A percentile compares a stretch with the other conserved stretches of the same genome.
phyloP scores from a whole-genome alignment of 2,888 invertebrate species.

The Heteromyza rotundicornis region DNA sequence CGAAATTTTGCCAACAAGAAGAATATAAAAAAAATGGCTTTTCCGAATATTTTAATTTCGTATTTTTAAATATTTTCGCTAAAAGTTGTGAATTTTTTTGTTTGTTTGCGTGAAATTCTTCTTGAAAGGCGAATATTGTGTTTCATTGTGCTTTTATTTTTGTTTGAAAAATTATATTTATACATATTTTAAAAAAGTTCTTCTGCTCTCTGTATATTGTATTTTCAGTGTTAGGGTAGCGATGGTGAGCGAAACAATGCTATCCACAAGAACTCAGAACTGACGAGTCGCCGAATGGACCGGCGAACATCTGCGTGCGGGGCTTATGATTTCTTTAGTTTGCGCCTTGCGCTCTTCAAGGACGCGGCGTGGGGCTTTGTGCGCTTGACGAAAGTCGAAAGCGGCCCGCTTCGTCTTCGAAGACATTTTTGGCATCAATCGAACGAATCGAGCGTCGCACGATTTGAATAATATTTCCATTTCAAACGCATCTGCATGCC shows the following conservation, averaged over 20 bases:
- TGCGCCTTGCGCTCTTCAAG: background rate
- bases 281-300: no score
- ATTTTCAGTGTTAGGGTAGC: conserved; percentile 16
- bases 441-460: background rate
- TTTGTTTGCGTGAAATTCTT: conserved; percentile 9
- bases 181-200: no score
- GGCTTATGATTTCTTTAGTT: background rate
- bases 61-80: conserved; percentile 27
- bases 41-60: conserved; percentile 20
- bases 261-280: background rate
- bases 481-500: no score
- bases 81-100: conserved; percentile 32
- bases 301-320: background rate
- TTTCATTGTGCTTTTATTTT: conserved; percentile 11
- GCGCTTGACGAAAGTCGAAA: background rate
- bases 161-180: conserved; percentile 34
- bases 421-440: background rate
- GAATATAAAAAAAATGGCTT: background rate
- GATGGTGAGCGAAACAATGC: background rate
- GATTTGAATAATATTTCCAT: no score
- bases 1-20: background rate
- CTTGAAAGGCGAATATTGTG: conserved; percentile 14
- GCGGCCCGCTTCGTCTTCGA: background rate
- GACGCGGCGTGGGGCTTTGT: background rate
- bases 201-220: no score